phyloP scores from a whole-genome alignment of 2,113 vertebrate species.

The Empidonax alnorum region DNA sequence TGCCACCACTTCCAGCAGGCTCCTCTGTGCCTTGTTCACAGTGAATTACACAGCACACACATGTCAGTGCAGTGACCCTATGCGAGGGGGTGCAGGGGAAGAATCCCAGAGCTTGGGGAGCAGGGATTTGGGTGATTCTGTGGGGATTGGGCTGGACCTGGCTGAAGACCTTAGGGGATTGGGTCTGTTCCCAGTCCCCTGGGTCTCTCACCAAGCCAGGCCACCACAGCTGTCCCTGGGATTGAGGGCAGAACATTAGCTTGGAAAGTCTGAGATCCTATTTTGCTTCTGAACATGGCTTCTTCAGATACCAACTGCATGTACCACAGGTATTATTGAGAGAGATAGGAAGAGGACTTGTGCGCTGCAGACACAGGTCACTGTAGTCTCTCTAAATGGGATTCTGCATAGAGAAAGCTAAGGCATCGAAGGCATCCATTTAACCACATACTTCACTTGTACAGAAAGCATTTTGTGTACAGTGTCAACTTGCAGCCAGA shows the following conservation, averaged over 20 bases:
- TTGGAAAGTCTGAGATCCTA: not conserved
- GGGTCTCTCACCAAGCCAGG: accelerated
- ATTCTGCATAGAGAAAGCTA: not conserved
- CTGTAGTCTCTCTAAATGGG: not conserved
- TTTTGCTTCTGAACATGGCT: not conserved
- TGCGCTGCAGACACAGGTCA: not conserved
- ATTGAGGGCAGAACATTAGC: not conserved
- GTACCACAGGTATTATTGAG: not conserved
- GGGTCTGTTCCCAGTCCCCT: accelerated
- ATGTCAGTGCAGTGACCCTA: accelerated
- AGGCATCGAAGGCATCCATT: not conserved
- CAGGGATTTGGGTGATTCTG: not conserved
- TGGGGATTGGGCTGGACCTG: not conserved
- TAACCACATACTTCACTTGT: not conserved
- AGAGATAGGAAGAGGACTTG: not conserved
- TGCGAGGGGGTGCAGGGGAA: not conserved
- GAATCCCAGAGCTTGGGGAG: not conserved
- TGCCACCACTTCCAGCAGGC: not conserved
- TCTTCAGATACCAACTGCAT: not conserved
- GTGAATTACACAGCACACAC: not conserved
- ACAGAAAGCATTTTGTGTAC: conserved; percentile 39
- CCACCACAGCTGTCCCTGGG: not conserved
- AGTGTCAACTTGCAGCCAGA: conserved; percentile 32
- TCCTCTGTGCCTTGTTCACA: accelerated
- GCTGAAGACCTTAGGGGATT: not conserved